Evolutionary conservation across 2,113 vertebrate species (phyloP).

Genomic region (Dunckerocampus dactyliophorus): DNA sequence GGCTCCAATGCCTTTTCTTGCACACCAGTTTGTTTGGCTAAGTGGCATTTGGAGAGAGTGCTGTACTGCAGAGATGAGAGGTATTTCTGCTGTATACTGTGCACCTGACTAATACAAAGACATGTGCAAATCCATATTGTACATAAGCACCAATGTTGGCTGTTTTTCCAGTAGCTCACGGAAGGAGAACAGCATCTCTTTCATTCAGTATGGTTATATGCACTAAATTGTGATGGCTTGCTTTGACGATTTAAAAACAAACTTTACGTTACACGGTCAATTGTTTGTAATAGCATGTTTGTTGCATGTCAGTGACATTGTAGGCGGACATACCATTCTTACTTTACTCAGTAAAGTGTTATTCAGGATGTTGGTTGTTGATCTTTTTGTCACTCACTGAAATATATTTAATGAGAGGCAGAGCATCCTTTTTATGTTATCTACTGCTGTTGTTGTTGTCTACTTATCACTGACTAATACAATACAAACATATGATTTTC

Average conservation of each 20-base stretch:
- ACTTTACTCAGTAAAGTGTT: no score
- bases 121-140: neutral
- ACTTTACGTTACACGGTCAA: neutral
- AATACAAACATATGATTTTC: no score
- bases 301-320: no score
- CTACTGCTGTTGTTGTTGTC: no score
- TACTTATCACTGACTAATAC: no score
- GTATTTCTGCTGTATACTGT: slow-evolving; percentile 21
- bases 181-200: neutral
- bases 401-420: no score
- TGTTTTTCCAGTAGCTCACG: neutral
- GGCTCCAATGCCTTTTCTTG: slow-evolving; percentile 68
- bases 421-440: no score
- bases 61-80: slow-evolving; percentile 58
- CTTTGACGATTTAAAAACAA: neutral
- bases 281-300: no score
- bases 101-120: neutral
- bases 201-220: neutral
- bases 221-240: neutral
- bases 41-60: slow-evolving; percentile 68
- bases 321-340: no score
- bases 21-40: slow-evolving; percentile 58
- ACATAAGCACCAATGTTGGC: slow-evolving; percentile 1
- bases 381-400: no score
- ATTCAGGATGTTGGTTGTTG: no score